These are phyloP conservation scores for Mellivora capensis DNA, from an alignment of 2,113 vertebrate species.

Conservation along the genomic window DNA sequence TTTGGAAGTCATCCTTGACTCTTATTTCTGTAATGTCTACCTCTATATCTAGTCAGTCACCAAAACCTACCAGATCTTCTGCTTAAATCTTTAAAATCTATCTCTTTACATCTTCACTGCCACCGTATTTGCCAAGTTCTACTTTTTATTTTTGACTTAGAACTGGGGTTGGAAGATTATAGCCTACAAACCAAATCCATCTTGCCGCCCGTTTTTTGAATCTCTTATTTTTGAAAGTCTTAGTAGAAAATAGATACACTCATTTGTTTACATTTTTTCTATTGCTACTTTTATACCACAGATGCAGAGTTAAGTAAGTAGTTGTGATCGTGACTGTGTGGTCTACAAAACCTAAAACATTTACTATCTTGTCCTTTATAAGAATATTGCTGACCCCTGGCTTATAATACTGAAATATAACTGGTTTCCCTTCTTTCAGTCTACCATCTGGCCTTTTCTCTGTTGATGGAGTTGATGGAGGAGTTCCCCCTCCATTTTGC, in stretches of 20 bases:
- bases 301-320: neutral
- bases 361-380: neutral
- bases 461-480: neutral
- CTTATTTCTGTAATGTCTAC: neutral
- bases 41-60: neutral
- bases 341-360: neutral
- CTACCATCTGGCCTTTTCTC: neutral
- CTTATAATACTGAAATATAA: neutral
- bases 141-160: constrained; percentile 4
- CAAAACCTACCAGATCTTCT: neutral
- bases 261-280: constrained; percentile 1
- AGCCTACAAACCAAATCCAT: neutral
- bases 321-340: neutral
- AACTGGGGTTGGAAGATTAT: neutral
- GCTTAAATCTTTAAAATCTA: neutral
- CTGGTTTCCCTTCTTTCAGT: neutral
- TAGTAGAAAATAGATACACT: neutral
- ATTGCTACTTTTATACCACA: neutral
- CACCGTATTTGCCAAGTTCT: neutral
- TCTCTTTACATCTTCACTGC: constrained; percentile 19
- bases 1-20: constrained; percentile 12
- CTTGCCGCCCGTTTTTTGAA: neutral
- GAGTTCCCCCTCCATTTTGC: neutral
- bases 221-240: neutral
- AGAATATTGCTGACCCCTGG: neutral